phyloP scores from a whole-genome alignment of 2,113 vertebrate species.

The Alaudala cheleensis region DNA sequence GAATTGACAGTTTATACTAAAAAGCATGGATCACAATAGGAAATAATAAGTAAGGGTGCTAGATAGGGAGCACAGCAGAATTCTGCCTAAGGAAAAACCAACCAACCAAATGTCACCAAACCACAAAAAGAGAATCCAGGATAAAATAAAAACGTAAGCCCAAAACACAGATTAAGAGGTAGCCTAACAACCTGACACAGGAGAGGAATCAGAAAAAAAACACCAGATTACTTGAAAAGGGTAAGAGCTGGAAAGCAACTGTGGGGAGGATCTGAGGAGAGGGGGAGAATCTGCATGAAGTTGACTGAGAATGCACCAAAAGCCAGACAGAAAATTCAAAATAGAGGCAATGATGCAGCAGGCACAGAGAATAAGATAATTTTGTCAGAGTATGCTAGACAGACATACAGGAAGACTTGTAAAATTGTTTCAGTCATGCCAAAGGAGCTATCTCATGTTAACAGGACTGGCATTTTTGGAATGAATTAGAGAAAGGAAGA shows the following conservation, averaged over 20 bases:
- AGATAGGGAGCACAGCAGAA: background rate
- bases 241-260: background rate
- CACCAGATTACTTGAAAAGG: background rate
- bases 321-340: background rate
- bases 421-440: background rate
- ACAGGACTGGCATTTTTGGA: background rate
- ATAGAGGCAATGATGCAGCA: background rate
- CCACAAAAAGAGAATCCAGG: background rate
- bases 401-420: background rate
- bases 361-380: background rate
- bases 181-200: background rate
- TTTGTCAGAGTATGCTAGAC: background rate
- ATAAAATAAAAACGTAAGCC: background rate
- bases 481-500: background rate
- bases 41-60: background rate
- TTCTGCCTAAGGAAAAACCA: background rate
- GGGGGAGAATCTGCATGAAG: background rate
- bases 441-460: background rate
- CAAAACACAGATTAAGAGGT: background rate
- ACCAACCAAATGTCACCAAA: background rate
- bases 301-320: background rate
- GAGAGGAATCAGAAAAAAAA: background rate
- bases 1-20: background rate
- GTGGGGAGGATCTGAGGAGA: rapidly evolving
- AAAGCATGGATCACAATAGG: background rate